A percentile compares a stretch with the other conserved stretches of the same genome.
Conservation (phyloP, 2,113 vertebrate species). For the Scolopax mira region DNA sequence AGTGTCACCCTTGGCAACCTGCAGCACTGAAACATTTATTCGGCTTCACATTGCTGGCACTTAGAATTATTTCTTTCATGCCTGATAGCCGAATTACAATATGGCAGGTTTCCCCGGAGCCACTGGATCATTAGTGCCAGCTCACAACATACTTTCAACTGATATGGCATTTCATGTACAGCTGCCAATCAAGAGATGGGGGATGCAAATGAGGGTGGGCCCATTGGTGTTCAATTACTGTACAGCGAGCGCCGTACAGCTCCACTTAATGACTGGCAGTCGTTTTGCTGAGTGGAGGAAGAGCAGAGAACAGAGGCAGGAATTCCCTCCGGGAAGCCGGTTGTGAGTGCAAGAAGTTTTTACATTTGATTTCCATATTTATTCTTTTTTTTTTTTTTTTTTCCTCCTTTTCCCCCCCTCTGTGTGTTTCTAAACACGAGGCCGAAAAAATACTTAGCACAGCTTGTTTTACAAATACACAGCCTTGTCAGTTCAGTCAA, state of each 20-base stretch:
- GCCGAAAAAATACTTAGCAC: conserved; percentile 67
- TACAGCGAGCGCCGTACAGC: conserved; percentile 81
- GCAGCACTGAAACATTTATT: conserved; percentile 98
- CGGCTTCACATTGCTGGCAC: conserved; percentile 99
- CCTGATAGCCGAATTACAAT: conserved; percentile 99
- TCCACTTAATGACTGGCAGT: conserved; percentile 91
- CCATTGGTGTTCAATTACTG: conserved; percentile 90
- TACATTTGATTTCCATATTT: conserved; percentile 85
- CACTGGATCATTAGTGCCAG: conserved; percentile 97
- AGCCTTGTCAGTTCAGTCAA: conserved; percentile 15
- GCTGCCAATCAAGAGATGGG: conserved; percentile 95
- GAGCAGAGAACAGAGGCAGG: conserved; percentile 75
- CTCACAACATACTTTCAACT: conserved; percentile 99
- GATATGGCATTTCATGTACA: conserved; percentile 99
- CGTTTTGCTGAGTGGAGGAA: conserved; percentile 81
- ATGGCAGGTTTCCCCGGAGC: conserved; percentile 99
- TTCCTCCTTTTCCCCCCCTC: neutral
- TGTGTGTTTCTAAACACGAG: conserved; percentile 70
- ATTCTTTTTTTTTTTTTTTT: neutral
- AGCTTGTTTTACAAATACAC: conserved; percentile 68
- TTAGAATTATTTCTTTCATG: conserved; percentile 99
- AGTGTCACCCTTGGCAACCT: conserved; percentile 99
- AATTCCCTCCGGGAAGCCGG: conserved; percentile 80
- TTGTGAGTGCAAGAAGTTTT: conserved; percentile 76
- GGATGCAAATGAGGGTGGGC: conserved; percentile 96